Evolutionary conservation across 2,888 invertebrate species (phyloP).

Genomic region (Erebia ligea): DNA sequence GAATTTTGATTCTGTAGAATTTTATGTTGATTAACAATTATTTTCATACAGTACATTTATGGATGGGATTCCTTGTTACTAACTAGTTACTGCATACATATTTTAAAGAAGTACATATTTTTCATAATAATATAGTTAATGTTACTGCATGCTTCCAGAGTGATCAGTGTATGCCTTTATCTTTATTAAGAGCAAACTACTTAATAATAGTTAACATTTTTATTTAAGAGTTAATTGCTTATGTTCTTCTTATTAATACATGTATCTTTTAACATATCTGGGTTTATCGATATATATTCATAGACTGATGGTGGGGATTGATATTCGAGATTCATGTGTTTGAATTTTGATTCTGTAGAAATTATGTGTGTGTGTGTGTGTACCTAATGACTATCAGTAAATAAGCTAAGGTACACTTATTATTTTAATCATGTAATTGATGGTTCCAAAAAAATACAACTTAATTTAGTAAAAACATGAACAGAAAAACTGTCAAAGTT

Average conservation of each 20-base stretch:
- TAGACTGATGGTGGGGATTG: neutral
- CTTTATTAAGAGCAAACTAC: slow-evolving; percentile 14
- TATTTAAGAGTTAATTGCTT: slow-evolving; percentile 13
- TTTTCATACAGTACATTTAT: neutral
- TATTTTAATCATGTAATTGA: too few species aligned
- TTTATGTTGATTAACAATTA: neutral
- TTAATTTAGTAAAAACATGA: too few species aligned
- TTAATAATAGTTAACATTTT: slow-evolving; percentile 23
- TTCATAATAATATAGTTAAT: neutral
- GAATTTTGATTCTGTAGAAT: too few species aligned
- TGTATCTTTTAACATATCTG: neutral
- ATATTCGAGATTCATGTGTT: neutral
- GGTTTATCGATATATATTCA: neutral
- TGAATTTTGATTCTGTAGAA: too few species aligned
- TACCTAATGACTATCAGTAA: too few species aligned
- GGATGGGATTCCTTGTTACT: neutral
- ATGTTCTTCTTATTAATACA: slow-evolving; percentile 1
- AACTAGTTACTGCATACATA: neutral
- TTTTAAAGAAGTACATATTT: neutral
- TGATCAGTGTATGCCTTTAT: slow-evolving; percentile 22
- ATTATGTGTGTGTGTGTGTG: too few species aligned
- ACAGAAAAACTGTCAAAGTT: too few species aligned
- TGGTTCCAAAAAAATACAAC: too few species aligned
- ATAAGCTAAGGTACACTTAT: too few species aligned
- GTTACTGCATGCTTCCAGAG: slow-evolving; percentile 24